Base-by-base conservation (phyloP, 2,113 vertebrate species). In the Elaphurus davidianus region DNA sequence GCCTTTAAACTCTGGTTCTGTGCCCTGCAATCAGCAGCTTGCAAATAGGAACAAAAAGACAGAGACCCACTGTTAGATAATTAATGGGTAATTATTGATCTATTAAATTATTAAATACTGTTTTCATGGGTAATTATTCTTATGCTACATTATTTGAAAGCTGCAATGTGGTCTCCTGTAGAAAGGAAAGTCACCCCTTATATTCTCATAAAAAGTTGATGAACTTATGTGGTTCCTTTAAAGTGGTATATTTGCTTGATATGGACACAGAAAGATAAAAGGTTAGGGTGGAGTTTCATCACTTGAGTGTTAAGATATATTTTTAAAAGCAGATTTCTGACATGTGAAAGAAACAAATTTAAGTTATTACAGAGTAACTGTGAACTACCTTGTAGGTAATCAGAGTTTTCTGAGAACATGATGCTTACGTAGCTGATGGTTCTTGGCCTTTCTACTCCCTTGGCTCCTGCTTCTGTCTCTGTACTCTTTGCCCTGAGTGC, bases 321-420 rank as follows among this genome's bases (percentile, higher is more conserved):
- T 64, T 83, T 94, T 89, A 47, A 85, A 96, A 94, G 94, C n/a
- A 74, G n/a, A 94, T 93, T 79, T 93, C 82, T 96, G 83, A 67
- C 40, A 33, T 94, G 28, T 30, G 19, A 7, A 97, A 85, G 47
- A 95, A 94, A 71, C 60, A 33, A 17, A 40, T 50, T 82, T 13
- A 15, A 59, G 19, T 60, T 76, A 6, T 89, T 88, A 27, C 79
- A 81, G 90, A 55, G 12, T 19, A 57, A 60, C n/a, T 40, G 43
- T n/a, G 54, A 21, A 91, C 23, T 30, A 95, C 7, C 59, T 15
- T 36, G 33, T 27, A 79, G 52, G 76, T 83, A 8, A 86, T 52
- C 47, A 19, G 25, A 71, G 40, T 87, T 47, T 33, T 87, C 83
- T 88, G 36, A 71, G 8, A 55, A 12, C 4, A 19, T 62, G 59